Evolutionary conservation across 2,797 vertebrate species (phyloP), one percentile per base, ranked within the genome.

Genomic region (Botia almorhae): DNA sequence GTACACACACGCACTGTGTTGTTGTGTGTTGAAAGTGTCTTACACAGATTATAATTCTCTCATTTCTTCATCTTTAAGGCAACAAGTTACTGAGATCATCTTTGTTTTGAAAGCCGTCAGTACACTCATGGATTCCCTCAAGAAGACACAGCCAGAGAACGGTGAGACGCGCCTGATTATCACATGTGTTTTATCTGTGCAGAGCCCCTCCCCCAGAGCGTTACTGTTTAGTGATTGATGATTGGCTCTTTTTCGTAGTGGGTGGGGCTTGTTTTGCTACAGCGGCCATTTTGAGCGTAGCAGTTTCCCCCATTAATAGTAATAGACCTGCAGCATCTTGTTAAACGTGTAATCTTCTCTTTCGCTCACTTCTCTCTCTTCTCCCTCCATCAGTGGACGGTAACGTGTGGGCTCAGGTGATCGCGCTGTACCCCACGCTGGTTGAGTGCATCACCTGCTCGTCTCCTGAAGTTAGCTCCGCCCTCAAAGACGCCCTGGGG

Each of bases 11-110:
- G 10, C 39, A 43, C 8, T 43, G 39, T 43, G 7, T 43, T 43
- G 2, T 5, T 39, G 36, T 39, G 4, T 39, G 36, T 39, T 39
- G 4, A 5, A 7, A 8, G 39, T 43, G 39, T 43, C 1, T 19
- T 26, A 26, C 56, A 60, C 56, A 60, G 1, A 43, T 43, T 43
- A 43, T 60, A 19, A 26, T 26, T 21, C 21, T 60, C 12, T n/a
- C 68, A 39, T 63, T 5, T 11, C 39, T 74, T 75, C 26, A 8
- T 85, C 68, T 65, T 46, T 53, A 81, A 99, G 98, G 93, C 98
- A 99, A 90, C 97, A 98, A 93, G 97, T 99, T 90, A 98, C 98
- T 17, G 98, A 99, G 95, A 99, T 99, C 82, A 98, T 99, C 92
- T 99, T 99, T 91, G 97, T 99, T 87, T 93, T 99, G 92, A 99